Base-by-base conservation (phyloP, 2,113 vertebrate species). In the Hirundichthys speculiger region DNA sequence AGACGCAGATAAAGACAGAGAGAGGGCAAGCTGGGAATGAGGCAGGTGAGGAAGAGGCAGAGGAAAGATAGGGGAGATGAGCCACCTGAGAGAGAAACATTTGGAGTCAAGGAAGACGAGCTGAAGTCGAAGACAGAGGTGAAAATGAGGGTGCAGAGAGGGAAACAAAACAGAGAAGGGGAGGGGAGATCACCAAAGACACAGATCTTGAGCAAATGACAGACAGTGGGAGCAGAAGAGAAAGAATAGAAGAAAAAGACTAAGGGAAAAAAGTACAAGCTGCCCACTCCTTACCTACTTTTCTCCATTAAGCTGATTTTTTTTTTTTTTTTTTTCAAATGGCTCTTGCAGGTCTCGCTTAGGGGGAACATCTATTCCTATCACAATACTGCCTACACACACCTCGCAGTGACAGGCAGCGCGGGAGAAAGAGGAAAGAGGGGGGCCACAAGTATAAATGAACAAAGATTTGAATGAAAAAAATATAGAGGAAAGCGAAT, bases 321-420 rank as follows among this genome's bases (percentile, higher is more conserved):
- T 91, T 87, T 86, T 86, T 34, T 34, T 34, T 34, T 91, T 87
- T 86, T 86, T 80, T 88, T 86, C 86, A 91, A 92, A 92, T 92
- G 91, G 88, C 88, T 90, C 88, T 90, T 88, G 86, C 91, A 89
- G 92, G 88, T 92, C 91, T 92, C 75, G 87, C 92, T 92, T 89
- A 88, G 86, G 87, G 88, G 88, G 88, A 92, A 91, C 89, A 91
- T 92, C 89, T 92, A 92, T 91, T 93, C 88, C 90, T 92, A 92
- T 92, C 91, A 92, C 88, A 93, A 92, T 91, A 89, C 90, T 90
- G 90, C 91, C 92, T 89, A 92, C 91, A 91, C 89, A 89, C 90
- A 86, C 76, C 79, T 86, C 86, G 73, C 86, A 83, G 81, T 89
- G 88, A 91, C 85, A 90, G 83, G 84, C 84, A 72, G 72, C 61